Conservation (phyloP, 2,113 vertebrate species). For the Cyprinodon tularosa region DNA sequence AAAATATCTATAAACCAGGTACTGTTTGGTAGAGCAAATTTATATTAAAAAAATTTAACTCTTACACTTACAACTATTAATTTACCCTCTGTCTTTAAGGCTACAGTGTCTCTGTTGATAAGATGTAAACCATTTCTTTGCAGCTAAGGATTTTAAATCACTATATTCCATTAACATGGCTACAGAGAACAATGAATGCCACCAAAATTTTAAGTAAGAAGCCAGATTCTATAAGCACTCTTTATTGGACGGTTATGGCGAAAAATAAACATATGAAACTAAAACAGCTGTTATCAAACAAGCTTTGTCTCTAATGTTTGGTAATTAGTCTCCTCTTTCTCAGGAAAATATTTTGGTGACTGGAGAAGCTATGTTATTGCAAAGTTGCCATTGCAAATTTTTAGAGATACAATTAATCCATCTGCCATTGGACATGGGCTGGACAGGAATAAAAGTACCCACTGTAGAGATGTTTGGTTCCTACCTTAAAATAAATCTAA, state of each 20-base stretch:
- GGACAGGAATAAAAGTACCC: neutral
- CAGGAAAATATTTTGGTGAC: too few relatives aligned
- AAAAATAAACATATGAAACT: too few relatives aligned
- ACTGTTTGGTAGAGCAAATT: too few relatives aligned
- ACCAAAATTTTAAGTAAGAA: neutral
- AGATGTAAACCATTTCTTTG: neutral
- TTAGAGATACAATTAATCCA: too few relatives aligned
- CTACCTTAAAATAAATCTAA: neutral
- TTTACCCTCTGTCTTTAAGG: neutral
- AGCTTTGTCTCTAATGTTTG: neutral
- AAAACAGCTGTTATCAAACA: neutral
- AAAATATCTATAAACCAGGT: too few relatives aligned
- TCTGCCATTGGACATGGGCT: too few relatives aligned
- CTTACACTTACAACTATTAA: neutral
- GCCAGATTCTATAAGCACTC: neutral
- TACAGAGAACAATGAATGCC: neutral
- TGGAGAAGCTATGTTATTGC: too few relatives aligned
- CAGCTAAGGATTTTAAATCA: neutral
- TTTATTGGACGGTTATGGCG: neutral
- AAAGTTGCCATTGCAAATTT: too few relatives aligned
- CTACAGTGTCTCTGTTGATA: neutral
- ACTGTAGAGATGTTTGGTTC: neutral
- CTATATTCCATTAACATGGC: neutral
- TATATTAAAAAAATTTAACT: too few relatives aligned
- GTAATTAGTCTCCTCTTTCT: neutral